These are phyloP conservation scores for Pantala flavescens DNA, from an alignment of 1,140 invertebrate species.

Conservation along the genomic window DNA sequence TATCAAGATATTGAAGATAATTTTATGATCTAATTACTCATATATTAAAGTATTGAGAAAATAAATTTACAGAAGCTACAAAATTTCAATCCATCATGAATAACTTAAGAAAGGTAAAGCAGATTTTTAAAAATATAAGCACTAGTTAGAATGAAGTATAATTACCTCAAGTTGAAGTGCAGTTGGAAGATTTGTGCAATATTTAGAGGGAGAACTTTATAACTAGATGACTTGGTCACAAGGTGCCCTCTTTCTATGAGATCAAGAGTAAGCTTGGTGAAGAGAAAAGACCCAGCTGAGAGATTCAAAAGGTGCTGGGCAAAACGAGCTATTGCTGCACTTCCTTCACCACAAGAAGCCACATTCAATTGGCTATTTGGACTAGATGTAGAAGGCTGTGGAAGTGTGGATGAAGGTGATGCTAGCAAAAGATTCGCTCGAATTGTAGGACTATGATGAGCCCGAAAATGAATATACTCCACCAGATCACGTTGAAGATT, in stretches of 20 bases:
- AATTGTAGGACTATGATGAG: conserved; percentile 66
- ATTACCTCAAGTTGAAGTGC: conserved; percentile 80
- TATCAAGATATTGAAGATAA: too few relatives aligned
- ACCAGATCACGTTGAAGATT: conserved; percentile 69
- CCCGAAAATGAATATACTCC: conserved; percentile 74
- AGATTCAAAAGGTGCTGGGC: conserved; percentile 71
- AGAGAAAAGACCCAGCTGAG: conserved; percentile 82
- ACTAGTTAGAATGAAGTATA: background rate
- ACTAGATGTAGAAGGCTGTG: background rate
- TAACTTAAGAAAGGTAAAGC: too few relatives aligned
- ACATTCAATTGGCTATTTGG: background rate
- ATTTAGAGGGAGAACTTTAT: conserved; percentile 85
- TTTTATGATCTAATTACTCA: too few relatives aligned
- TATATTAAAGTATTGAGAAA: too few relatives aligned
- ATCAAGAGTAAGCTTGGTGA: conserved; percentile 85
- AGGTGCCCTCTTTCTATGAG: conserved; percentile 85
- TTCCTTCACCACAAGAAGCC: background rate
- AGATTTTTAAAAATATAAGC: too few relatives aligned
- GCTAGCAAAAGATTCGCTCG: conserved; percentile 64
- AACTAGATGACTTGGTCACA: conserved; percentile 84
- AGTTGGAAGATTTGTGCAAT: conserved; percentile 86
- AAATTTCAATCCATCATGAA: too few relatives aligned
- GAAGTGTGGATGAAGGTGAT: conserved; percentile 34
- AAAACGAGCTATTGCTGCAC: conserved; percentile 48
- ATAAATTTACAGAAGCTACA: too few relatives aligned